These are phyloP conservation scores for Gymnogyps californianus DNA, from an alignment of 2,113 vertebrate genomes.

Conservation along the genomic window DNA sequence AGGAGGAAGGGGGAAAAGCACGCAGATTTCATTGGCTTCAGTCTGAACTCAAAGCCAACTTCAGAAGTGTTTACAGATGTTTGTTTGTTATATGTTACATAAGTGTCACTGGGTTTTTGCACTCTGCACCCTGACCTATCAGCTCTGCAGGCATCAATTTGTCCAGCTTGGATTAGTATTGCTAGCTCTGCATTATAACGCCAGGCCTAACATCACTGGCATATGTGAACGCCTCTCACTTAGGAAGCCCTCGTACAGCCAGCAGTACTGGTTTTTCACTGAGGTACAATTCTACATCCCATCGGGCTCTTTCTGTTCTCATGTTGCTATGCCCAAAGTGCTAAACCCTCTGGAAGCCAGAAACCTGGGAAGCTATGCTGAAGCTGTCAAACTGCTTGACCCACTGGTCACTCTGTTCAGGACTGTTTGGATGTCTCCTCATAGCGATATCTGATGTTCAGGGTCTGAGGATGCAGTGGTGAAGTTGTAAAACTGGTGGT, in stretches of 20 bases:
- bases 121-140: background rate
- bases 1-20: background rate
- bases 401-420: background rate
- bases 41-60: background rate
- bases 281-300: background rate
- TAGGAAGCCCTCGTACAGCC: background rate
- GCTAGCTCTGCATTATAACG: fast-evolving
- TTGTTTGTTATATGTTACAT: background rate
- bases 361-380: background rate
- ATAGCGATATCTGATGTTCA: background rate
- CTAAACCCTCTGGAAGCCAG: background rate
- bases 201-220: background rate
- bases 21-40: background rate
- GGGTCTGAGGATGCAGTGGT: background rate
- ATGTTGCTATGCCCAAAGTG: background rate
- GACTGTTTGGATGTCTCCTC: background rate
- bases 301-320: background rate
- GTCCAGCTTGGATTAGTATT: too few relatives aligned
- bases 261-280: background rate
- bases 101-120: background rate
- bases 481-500: background rate
- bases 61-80: background rate
- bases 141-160: background rate
- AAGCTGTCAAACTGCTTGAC: background rate
- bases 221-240: fast-evolving